Evolutionary conservation across 2,797 vertebrate genomes (phyloP).

Genomic region (Myotis planiceps): DNA sequence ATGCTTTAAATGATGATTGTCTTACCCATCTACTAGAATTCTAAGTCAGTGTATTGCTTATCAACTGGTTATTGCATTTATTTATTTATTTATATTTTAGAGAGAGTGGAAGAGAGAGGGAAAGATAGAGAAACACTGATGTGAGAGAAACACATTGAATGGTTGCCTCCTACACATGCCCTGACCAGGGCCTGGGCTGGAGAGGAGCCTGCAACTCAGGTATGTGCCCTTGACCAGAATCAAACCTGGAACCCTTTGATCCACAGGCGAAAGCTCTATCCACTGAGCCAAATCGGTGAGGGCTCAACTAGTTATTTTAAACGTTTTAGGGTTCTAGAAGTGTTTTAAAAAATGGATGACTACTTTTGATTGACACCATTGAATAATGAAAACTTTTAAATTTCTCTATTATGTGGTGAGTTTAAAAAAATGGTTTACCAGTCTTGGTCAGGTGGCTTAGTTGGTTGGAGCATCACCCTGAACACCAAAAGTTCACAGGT

Average conservation of each 20-base stretch:
- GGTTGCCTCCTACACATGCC: no score
- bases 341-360: not conserved
- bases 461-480: not conserved
- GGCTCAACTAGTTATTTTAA: not conserved
- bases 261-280: no score
- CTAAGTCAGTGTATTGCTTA: not conserved
- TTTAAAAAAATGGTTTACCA: not conserved
- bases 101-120: no score
- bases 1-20: not conserved
- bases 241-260: no score
- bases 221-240: no score
- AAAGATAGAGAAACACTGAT: no score
- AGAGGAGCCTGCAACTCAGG: no score
- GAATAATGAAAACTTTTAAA: not conserved
- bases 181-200: no score
- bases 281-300: no score
- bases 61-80: not conserved
- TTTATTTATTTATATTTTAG: no score
- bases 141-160: no score
- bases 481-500: not conserved
- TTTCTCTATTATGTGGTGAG: not conserved
- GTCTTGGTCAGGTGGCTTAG: not conserved
- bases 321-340: not conserved
- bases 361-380: not conserved
- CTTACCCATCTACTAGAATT: not conserved